Percentiles rank a stretch among this genome's conserved stretches.
phyloP scores from a whole-genome alignment of 2,113 vertebrate genomes.

The Nannospalax galili region DNA sequence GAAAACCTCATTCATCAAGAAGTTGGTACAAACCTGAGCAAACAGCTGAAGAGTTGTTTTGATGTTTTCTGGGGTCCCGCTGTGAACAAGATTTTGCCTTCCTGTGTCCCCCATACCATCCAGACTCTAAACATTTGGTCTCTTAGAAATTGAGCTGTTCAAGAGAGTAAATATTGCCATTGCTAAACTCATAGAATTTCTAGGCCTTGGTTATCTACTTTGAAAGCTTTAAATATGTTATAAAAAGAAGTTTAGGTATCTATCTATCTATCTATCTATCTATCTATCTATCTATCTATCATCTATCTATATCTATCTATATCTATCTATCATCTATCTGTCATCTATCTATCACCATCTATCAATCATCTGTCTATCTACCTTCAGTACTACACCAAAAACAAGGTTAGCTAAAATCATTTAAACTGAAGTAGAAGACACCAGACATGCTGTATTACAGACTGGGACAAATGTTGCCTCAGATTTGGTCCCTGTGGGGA shows the following conservation, averaged over 20 bases:
- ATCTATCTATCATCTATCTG: background rate
- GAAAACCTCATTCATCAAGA: constrained; percentile 79
- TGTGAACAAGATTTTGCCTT: constrained; percentile 64
- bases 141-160: background rate
- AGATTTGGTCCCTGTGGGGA: background rate
- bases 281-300: background rate
- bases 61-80: constrained; percentile 62
- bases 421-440: background rate
- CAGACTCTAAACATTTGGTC: constrained; percentile 51
- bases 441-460: too few relatives aligned
- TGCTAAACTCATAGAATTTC: constrained; percentile 60
- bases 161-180: background rate
- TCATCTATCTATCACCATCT: background rate
- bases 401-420: background rate
- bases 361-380: background rate
- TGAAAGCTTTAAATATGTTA: background rate
- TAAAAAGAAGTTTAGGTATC: constrained; percentile 20
- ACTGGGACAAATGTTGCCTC: background rate
- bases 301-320: background rate
- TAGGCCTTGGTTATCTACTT: constrained; percentile 31
- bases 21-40: constrained; percentile 67
- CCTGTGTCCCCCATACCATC: background rate
- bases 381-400: background rate
- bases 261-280: background rate
- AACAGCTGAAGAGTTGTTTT: constrained; percentile 65